Base-by-base conservation (phyloP, 2,888 invertebrate genomes). In the Rhyacophila evoluta region DNA sequence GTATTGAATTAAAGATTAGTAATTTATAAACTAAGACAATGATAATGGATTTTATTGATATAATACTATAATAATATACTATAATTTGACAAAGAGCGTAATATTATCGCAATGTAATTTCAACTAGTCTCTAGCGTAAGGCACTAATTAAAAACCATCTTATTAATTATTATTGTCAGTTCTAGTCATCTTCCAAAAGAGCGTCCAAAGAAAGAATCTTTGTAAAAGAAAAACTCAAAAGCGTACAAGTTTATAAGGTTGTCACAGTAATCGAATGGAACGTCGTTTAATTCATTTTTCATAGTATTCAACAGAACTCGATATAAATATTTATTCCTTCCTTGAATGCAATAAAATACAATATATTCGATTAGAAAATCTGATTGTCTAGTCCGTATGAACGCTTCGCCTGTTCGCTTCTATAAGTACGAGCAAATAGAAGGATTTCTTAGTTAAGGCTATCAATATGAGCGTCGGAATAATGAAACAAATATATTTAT, bases 61-160 rank as follows among this genome's bases (percentile, higher is more conserved):
- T 19, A 38, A 33, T 38, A 55, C 5, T 19, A 55, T 55, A 55
- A 33, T 33, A 33, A 33, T 12, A 41, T 12, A 41, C 11, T 29
- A 29, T 69, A 28, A 69, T 28, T 69, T 33, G 69, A 33, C 69
- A 29, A 69, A 29, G 33, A 29, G 69, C 28, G 68, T 69, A 69
- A 69, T 69, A 29, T 69, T 28, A 69, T 69, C 33, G 69, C 69
- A 69, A 29, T n/a, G 69, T 69, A 69, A 69, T 28, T 69, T 69
- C 28, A 69, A 69, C 69, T 69, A 69, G 69, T 69, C 69, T 69
- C 15, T 69, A 69, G 69, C 69, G 33, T 69, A 69, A 69, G 69
- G 69, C 69, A 69, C 69, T 28, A 69, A 69, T 69, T 12, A 69
- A 69, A 12, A 10, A 27, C 28, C 33, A 69, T 12, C 69, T 69